Conservation (phyloP, 2,113 vertebrate genomes). For the Phodopus roborovskii region DNA sequence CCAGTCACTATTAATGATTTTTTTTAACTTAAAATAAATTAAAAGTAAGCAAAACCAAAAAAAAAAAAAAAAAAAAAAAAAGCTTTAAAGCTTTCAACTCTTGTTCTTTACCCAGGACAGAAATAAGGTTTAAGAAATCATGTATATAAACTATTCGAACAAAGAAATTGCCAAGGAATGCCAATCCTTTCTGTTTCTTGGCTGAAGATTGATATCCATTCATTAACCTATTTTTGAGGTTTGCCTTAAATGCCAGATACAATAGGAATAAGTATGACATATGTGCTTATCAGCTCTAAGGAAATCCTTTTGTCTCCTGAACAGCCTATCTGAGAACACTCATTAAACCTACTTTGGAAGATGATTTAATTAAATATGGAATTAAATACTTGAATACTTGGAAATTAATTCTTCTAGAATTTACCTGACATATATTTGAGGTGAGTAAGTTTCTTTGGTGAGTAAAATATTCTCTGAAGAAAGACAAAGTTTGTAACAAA, state of each 20-base stretch:
- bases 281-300: conserved; percentile 60
- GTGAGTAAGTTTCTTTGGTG: neutral
- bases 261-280: conserved; percentile 21
- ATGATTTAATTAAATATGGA: conserved; percentile 54
- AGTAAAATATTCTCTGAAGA: neutral
- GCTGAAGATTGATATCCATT: conserved; percentile 22
- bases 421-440: neutral
- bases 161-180: neutral
- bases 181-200: conserved; percentile 22
- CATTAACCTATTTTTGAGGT: conserved; percentile 26
- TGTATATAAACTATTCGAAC: neutral
- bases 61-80: too few relatives aligned
- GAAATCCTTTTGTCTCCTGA: conserved; percentile 70
- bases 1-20: neutral
- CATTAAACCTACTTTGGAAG: conserved; percentile 55
- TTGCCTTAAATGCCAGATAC: conserved; percentile 63
- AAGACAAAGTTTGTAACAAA: neutral
- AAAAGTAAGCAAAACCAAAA: neutral
- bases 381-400: conserved; percentile 54
- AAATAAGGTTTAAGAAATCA: neutral
- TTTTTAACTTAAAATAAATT: neutral
- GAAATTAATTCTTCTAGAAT: conserved; percentile 56
- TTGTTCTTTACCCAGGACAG: neutral
- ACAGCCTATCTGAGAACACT: conserved; percentile 23
- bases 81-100: neutral